A percentile compares a stretch with the other conserved stretches of the same genome.
Evolutionary conservation across 2,113 vertebrate species (phyloP).

Genomic region (Hepsetus odoe): DNA sequence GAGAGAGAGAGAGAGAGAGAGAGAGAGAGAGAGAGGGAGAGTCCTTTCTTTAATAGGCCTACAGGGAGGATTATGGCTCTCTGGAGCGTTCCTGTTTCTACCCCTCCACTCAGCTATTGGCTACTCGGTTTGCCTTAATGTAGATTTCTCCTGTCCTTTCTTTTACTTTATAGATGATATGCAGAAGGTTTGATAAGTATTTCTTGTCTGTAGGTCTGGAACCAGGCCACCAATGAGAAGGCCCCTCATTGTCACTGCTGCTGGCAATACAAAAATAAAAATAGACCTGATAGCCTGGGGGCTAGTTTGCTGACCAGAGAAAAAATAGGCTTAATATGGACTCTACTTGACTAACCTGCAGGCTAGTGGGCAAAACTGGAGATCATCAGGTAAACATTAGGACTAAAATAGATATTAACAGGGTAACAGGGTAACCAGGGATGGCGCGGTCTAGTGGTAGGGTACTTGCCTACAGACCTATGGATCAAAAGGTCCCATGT

Average conservation of each 20-base stretch:
- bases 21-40: neutral
- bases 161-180: slow-evolving; percentile 12
- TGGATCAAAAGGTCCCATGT: no score
- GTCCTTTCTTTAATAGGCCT: slow-evolving; percentile 39
- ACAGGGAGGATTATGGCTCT: slow-evolving; percentile 12
- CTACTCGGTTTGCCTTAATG: slow-evolving; percentile 19
- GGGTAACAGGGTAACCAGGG: neutral
- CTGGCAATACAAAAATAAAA: slow-evolving; percentile 42
- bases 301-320: neutral
- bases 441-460: no score
- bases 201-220: slow-evolving; percentile 19
- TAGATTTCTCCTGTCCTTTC: slow-evolving; percentile 32
- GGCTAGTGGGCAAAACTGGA: neutral
- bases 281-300: slow-evolving; percentile 45
- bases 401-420: neutral
- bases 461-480: neutral
- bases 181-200: slow-evolving; percentile 41
- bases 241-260: slow-evolving; percentile 13
- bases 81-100: slow-evolving; percentile 2
- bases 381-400: no score
- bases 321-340: no score
- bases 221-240: slow-evolving; percentile 25
- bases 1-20: no score
- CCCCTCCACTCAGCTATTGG: slow-evolving; percentile 3
- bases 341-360: neutral